Base-by-base conservation (phyloP, 2,888 invertebrate species). In the Tiliacea aurago region DNA sequence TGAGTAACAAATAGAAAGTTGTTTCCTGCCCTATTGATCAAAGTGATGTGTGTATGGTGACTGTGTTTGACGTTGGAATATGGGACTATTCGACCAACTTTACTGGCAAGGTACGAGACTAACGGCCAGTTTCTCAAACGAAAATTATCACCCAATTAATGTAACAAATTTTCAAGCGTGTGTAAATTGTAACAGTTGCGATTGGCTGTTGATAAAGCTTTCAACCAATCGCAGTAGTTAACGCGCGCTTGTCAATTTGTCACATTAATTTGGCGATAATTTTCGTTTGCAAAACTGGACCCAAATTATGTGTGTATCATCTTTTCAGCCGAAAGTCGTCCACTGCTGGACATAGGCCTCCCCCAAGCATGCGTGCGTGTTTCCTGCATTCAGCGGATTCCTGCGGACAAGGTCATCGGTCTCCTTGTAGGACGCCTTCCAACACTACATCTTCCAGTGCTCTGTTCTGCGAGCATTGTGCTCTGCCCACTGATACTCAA, bases 21-120 rank as follows among this genome's bases (percentile, higher is more conserved):
- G 89, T 92, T 93, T 94, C 92, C 93, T 92, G 91, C 85, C 84
- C 87, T 88, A 93, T 93, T 91, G 90, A 92, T 92, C 86, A 90
- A 88, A 89, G 88, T 86, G 83, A 88, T 89, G 80, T 77, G 59
- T 67, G 76, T 86, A 81, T 43, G 80, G 91, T 92, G 86, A 81
- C 92, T 83, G 88, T 56, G 15, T 18, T 55, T 55, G 4, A 3
- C 6, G 4, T 41, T 11, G 0, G 15, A 23, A 62, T n/a, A 51
- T 5, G 45, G 23, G 51, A 64, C 20, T 10, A 11, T 41, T 43
- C 4, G 6, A 47, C n/a, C 13, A 13, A 28, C 10, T 28, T 18
- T 41, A 28, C 13, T 15, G 13, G 2, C 9, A 20, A 20, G 3
- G 11, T 23, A 45, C 15, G 15, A 37, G 37, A 37, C 6, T 37